A percentile compares a stretch with the other conserved stretches of the same genome.
phyloP scores from a whole-genome alignment of 2,797 vertebrate species.

The Bufotes viridis region DNA sequence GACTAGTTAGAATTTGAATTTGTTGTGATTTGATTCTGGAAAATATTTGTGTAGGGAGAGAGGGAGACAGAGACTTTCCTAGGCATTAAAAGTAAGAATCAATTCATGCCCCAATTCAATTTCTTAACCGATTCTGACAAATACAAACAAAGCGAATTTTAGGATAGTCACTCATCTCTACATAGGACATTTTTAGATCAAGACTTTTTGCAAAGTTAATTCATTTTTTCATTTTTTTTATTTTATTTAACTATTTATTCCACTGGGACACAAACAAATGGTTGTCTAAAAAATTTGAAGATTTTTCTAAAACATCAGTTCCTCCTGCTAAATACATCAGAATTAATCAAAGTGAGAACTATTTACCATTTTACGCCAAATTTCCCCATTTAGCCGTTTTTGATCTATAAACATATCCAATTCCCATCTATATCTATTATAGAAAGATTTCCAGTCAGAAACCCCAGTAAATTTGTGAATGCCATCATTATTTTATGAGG shows the following conservation, averaged over 20 bases:
- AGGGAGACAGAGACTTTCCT: too few relatives aligned
- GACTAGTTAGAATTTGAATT: too few relatives aligned
- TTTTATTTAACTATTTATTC: background rate
- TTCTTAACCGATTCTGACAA: too few relatives aligned
- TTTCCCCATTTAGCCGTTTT: background rate
- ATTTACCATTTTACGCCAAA: conserved; percentile 5
- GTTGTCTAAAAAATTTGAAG: background rate
- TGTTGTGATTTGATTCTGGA: too few relatives aligned
- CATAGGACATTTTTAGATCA: too few relatives aligned
- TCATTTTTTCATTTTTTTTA: background rate
- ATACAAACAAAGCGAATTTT: too few relatives aligned
- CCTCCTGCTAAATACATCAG: background rate
- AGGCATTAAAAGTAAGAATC: too few relatives aligned
- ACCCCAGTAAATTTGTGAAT: conserved; percentile 1
- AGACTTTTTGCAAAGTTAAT: background rate
- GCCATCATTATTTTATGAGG: background rate
- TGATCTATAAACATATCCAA: background rate
- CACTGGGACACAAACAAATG: background rate
- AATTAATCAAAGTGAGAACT: background rate
- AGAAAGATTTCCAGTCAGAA: background rate
- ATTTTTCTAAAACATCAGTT: background rate
- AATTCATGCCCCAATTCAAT: too few relatives aligned
- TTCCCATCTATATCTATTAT: background rate
- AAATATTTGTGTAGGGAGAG: too few relatives aligned
- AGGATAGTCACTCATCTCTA: too few relatives aligned